Base-by-base conservation (phyloP, 1,140 invertebrate genomes). In the Physella acuta region DNA sequence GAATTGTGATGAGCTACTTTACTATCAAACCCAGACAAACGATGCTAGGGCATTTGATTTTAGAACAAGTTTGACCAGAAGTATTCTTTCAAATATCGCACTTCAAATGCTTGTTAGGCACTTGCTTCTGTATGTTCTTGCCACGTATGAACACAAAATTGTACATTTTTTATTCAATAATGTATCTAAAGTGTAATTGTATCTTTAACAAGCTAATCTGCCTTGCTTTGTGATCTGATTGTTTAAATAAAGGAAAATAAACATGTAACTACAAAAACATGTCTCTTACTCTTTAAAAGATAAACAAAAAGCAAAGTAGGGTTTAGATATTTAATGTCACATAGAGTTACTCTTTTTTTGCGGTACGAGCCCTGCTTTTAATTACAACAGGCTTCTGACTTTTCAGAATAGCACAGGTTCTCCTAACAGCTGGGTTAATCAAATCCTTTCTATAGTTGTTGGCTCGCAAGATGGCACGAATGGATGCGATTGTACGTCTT, bases 371-470 rank as follows among this genome's bases (percentile, higher is more conserved):
- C 34, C 88, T 89, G 85, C 93, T 93, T 86, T 93, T 94, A 55
- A 89, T 88, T 74, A 90, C 90, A 67, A 90, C 87, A 68, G 92
- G 90, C 83, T 93, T 92, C 86, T 97, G 94, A 33, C 94, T 95
- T 70, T 91, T 89, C 55, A 97, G 86, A 73, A 97, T 91, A 70
- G 94, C 94, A 83, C 93, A 95, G 24, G 93, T 93, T 83, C 92
- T 89, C 70, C 93, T 89, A n/a, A 97, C 84, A 51, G 93, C 93
- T 81, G 89, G 90, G 91, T 94, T 94, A 63, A 90, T 92, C 71
- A 97, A 88, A 82, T 97, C 94, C 79, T 90, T 92, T 77, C 94
- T 90, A 87, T 97, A 97, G 78, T 90, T 90, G 81, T 91, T 92
- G 63, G 89, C 89, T 70, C 89, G 89, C 63, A 97, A 84, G 74